phyloP scores from a whole-genome alignment of 2,113 vertebrate genomes.

The Dromiciops gliroides region DNA sequence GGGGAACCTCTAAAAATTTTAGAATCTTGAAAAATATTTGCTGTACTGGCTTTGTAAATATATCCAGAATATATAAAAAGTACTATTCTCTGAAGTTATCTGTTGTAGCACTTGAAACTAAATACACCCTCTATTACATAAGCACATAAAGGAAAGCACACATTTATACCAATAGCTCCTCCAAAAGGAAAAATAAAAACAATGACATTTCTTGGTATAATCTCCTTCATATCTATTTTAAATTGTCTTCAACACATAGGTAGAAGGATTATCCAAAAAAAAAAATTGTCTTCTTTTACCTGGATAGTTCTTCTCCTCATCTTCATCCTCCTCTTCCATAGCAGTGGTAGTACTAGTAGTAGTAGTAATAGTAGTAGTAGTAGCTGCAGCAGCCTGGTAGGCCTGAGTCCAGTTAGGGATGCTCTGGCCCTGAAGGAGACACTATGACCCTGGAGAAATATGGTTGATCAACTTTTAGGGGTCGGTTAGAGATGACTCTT shows the following conservation, averaged over 20 bases:
- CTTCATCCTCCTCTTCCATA: background rate
- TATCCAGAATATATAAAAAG: background rate
- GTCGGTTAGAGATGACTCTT: no score
- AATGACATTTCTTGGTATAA: background rate
- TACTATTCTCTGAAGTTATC: no score
- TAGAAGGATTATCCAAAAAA: background rate
- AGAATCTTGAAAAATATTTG: background rate
- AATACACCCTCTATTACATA: background rate
- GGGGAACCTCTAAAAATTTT: constrained; percentile 24
- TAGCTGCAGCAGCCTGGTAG: no score
- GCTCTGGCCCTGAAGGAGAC: no score
- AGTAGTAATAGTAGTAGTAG: no score
- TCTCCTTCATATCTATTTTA: background rate
- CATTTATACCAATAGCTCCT: background rate
- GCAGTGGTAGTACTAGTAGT: no score
- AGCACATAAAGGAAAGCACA: background rate
- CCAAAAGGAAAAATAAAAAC: no score
- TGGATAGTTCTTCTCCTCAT: background rate
- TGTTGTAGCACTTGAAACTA: background rate
- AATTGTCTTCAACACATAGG: background rate
- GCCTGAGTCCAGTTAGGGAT: no score
- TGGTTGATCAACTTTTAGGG: no score
- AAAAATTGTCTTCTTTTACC: background rate
- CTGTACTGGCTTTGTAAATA: background rate
- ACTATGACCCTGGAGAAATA: no score